A percentile compares a stretch with the other conserved stretches of the same genome.
Conservation (phyloP, 1,140 invertebrate species). For the Dendroctonus valens region DNA sequence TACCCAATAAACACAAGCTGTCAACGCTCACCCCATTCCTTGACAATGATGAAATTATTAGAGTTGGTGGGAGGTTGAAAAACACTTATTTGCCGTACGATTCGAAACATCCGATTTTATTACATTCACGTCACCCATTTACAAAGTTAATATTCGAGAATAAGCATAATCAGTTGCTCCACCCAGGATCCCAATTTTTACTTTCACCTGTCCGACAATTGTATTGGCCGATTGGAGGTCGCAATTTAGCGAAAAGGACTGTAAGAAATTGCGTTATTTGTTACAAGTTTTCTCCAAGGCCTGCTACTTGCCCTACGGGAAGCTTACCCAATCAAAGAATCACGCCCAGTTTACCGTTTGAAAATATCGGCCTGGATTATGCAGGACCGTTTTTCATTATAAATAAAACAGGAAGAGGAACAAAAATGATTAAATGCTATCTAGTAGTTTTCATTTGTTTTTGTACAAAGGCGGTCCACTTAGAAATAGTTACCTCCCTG, state of each 20-base stretch:
- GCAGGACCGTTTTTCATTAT: neutral
- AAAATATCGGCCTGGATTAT: neutral
- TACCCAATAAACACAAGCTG: neutral
- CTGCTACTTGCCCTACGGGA: neutral
- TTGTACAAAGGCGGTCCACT: no score
- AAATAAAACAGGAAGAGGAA: neutral
- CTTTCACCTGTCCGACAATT: neutral
- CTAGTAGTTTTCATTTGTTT: no score
- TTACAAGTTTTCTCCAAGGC: neutral
- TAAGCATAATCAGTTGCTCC: no score
- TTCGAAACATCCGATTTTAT: no score
- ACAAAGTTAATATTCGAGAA: neutral
- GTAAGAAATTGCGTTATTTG: no score
- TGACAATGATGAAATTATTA: neutral
- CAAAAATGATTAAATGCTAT: slow-evolving; percentile 1
- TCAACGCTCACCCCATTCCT: neutral
- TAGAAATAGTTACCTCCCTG: no score
- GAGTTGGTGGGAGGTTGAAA: neutral
- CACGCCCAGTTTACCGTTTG: neutral
- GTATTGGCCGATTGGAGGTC: neutral
- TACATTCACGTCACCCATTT: no score
- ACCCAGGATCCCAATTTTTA: neutral
- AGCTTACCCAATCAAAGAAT: neutral
- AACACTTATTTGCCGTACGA: neutral
- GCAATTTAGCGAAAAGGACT: no score